Conservation (phyloP, 1,140 invertebrate genomes). For the Sarcophaga peregrina region DNA sequence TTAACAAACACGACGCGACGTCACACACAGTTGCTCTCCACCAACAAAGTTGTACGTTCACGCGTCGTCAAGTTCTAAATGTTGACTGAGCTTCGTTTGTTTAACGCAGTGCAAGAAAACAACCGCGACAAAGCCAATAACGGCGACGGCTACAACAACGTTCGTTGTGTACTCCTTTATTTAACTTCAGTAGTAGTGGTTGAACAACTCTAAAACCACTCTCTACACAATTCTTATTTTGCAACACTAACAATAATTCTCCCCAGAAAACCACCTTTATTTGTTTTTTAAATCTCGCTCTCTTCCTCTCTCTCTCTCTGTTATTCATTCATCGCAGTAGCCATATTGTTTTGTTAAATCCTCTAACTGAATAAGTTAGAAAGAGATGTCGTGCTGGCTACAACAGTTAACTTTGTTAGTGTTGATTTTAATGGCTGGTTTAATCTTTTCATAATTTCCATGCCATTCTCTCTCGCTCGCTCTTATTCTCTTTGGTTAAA, state of each 20-base stretch:
- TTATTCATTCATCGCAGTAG: background rate
- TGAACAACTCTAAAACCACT: background rate
- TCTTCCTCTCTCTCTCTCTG: background rate
- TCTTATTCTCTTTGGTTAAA: no score
- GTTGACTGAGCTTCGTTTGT: conserved; percentile 62
- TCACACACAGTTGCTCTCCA: conserved; percentile 49
- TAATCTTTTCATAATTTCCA: background rate
- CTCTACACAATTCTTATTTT: conserved; percentile 11
- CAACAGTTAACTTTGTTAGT: background rate
- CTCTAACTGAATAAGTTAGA: background rate
- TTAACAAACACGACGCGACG: conserved; percentile 38
- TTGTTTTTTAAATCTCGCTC: no score
- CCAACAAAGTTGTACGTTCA: conserved; percentile 49
- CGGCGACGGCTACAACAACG: conserved; percentile 34
- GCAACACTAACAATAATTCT: background rate
- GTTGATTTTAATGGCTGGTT: conserved; percentile 11
- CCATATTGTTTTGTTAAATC: conserved; percentile 21
- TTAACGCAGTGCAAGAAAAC: conserved; percentile 62
- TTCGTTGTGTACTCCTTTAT: background rate
- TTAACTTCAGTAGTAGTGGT: background rate
- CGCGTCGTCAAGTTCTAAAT: conserved; percentile 59
- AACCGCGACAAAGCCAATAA: conserved; percentile 23
- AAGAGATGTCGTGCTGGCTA: background rate
- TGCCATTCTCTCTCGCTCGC: background rate
- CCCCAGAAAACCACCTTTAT: no score